These are phyloP conservation scores for Amorpha juglandis DNA, from an alignment of 2,888 invertebrate species.

Conservation along the genomic window DNA sequence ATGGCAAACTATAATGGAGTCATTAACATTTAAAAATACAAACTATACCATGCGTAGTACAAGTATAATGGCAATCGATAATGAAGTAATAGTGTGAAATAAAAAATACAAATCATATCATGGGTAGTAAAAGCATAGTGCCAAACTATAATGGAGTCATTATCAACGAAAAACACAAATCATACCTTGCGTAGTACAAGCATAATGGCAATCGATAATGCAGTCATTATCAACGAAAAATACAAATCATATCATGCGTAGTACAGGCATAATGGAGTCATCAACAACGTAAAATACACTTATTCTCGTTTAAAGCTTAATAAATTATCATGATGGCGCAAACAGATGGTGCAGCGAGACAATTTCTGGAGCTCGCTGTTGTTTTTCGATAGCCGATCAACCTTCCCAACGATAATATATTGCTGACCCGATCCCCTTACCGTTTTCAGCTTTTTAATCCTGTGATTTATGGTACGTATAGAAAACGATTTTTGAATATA, in stretches of 20 bases:
- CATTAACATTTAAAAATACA: no score
- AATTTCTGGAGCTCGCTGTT: constrained; percentile 46
- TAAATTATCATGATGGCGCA: constrained; percentile 33
- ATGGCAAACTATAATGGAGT: no score
- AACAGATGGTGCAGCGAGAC: constrained; percentile 51
- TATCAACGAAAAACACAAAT: no score
- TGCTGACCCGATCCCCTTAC: constrained; percentile 55
- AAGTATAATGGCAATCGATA: no score
- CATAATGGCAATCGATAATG: no score
- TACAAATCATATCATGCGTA: background rate
- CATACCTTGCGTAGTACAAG: no score
- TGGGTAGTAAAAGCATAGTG: no score
- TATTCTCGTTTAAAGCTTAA: constrained; percentile 28
- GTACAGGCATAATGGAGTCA: constrained; percentile 29
- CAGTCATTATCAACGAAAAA: no score
- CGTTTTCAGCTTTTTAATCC: constrained; percentile 65
- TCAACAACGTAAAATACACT: constrained; percentile 32
- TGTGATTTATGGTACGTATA: constrained; percentile 57
- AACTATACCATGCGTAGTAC: no score
- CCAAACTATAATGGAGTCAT: no score
- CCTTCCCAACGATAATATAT: constrained; percentile 58
- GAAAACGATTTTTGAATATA: constrained; percentile 60
- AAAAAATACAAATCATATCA: no score
- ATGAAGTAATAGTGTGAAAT: no score
- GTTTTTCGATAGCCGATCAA: constrained; percentile 51